Base-by-base conservation (phyloP, 2,888 invertebrate species). In the Hesperia comma region DNA sequence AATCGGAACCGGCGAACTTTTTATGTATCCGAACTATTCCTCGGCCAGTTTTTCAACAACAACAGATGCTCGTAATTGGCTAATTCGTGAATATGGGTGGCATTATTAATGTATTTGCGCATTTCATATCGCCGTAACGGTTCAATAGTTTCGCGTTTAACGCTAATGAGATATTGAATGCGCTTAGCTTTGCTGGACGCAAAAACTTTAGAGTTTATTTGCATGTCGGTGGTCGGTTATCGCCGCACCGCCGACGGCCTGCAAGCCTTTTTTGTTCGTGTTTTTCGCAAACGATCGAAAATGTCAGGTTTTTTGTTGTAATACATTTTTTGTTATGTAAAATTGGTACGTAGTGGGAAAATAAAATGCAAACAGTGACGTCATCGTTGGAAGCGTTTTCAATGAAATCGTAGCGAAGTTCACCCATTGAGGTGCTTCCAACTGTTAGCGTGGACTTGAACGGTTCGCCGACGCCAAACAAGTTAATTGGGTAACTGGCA, bases 1-100 rank as follows among this genome's bases (percentile, higher is more conserved):
- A 60, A 68, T 68, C 68, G 77, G 77, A 74, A 77, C 76, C 77
- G 67, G 43, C 64, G 33, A 7, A 54, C 46, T 68, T 72, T 70
- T 71, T 72, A 46, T 68, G 61, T 54, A 55, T 66, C 63, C 46
- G 49, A 60, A 17, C 58, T 37, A 66, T 66, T 68, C 68, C 61
- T 49, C 32, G 15, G 17, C 43, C 32, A 32, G 57, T 49, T 43
- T 62, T 63, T 68, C 26, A 56, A 21, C n/a, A 14, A 41, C 40
- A 37, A 57, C 70, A 71, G 64, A 70, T 71, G 72, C 70, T 56
- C 8, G 12, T 49, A 19, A 43, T 63, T 46, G 40, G 54, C 14
- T 63, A 56, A 56, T 63, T 56, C 54, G 21, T 37, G 14, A 37
- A 32, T 21, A 17, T 32, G 32, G 15, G 41, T 54, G 54, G 55